Base-by-base conservation (phyloP, 2,797 vertebrate genomes). In the Rhinophrynus dorsalis region DNA sequence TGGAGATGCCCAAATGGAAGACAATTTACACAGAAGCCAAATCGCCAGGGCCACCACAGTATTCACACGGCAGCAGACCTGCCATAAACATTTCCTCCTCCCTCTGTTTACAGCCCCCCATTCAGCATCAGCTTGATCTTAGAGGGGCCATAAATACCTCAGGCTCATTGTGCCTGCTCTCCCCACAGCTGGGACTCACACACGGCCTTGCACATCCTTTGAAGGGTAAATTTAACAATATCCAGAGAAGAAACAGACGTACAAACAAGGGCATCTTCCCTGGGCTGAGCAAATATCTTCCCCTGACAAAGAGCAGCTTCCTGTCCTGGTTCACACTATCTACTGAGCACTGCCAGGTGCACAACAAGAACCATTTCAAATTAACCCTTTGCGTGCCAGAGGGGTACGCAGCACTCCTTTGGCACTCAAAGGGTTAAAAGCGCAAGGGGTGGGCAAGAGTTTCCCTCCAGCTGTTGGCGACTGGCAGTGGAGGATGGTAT, bases 101-200 rank as follows among this genome's bases (percentile, higher is more conserved):
- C 76, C 80, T 68, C 61, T 77, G 17, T 82, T 80, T 66, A 78
- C 82, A 84, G 81, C 77, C 80, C 74, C 76, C 3, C 13, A 75
- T 83, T 81, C 79, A 75, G 81, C 83, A 82, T 13, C 81, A 76
- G 82, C 86, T 85, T 82, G 54, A 80, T 79, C 83, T 88, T 55
- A 71, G 81, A 85, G 83, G 85, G 54, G 84, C 64, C 82, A 81
- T 86, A 89, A 90, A 89, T 86, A 85, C 87, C 84, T 86, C 79
- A 82, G 68, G 64, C 81, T 81, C 82, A 44, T 40, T 78, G 73
- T 81, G 62, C 50, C 65, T 57, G 55, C 62, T 64, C 52, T 33
- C 52, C 27, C 33, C 38, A 44, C 88, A 89, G 84, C 86, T 85
- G 83, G 80, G 80, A 77, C 3, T 13, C 81, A 18, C 17, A 55